Percentiles rank a stretch among this genome's conserved stretches.
Conservation (phyloP, 37 sponge, comb jelly and placozoan genomes). For the Ephydatia muelleri region DNA sequence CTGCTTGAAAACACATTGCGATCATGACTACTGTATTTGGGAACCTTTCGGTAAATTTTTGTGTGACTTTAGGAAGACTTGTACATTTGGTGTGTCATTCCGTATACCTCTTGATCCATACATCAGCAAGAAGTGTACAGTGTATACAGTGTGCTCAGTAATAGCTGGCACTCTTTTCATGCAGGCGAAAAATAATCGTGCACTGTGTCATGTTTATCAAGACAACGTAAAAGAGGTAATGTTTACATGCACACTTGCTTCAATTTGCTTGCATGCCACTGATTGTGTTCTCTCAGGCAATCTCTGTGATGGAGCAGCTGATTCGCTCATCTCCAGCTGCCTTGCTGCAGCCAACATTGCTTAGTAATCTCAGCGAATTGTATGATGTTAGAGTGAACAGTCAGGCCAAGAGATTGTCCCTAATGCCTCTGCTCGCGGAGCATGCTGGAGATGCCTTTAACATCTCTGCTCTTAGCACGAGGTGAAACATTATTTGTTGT, state of each 20-base stretch:
- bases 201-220: neutral
- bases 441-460: conserved; percentile 54
- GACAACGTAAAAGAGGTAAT: neutral
- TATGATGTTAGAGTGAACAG: conserved; percentile 70
- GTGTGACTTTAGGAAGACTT: too few relatives aligned
- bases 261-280: too few relatives aligned
- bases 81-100: too few relatives aligned
- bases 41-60: too few relatives aligned
- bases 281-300: conserved; percentile 18
- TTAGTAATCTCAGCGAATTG: conserved; percentile 49
- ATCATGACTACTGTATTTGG: too few relatives aligned
- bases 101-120: too few relatives aligned
- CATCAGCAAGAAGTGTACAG: too few relatives aligned
- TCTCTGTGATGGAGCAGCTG: conserved; percentile 49
- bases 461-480: neutral
- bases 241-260: neutral
- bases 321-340: conserved; percentile 32
- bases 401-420: conserved; percentile 40
- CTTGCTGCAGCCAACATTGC: conserved; percentile 30
- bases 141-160: too few relatives aligned
- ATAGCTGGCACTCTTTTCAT: neutral
- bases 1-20: too few relatives aligned
- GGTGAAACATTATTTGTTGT: neutral
- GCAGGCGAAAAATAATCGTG: neutral
- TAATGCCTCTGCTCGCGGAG: conserved; percentile 47